Conservation (phyloP, 2,888 invertebrate species). For the Lacanobia oleracea region DNA sequence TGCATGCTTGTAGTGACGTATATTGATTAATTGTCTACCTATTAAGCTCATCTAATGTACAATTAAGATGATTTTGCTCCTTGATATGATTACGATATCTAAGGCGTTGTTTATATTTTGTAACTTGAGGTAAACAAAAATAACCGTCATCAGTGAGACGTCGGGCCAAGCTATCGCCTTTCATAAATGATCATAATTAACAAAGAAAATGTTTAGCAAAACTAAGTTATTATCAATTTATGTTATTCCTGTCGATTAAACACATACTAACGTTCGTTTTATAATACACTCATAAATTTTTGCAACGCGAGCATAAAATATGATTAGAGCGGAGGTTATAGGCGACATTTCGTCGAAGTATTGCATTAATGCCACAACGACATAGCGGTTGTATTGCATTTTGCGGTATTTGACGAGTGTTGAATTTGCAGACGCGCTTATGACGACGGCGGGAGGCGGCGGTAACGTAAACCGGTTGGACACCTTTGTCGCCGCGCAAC, state of each 20-base stretch:
- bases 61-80: conserved; percentile 23
- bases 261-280: conserved; percentile 33
- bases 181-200: conserved; percentile 16
- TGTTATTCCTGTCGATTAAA: conserved; percentile 14
- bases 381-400: conserved; percentile 78
- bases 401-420: conserved; percentile 87
- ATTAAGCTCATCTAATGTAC: conserved; percentile 40
- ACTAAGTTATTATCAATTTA: conserved; percentile 15
- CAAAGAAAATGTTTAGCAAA: conserved; percentile 24
- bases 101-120: conserved; percentile 11
- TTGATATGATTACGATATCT: conserved; percentile 5
- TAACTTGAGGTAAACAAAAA: conserved; percentile 3
- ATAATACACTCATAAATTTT: conserved; percentile 68
- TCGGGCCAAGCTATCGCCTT: not conserved
- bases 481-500: conserved; percentile 85
- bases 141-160: not conserved
- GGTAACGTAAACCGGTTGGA: conserved; percentile 88
- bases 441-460: conserved; percentile 82
- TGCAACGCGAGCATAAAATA: conserved; percentile 52
- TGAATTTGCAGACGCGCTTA: conserved; percentile 88
- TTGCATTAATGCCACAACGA: conserved; percentile 71
- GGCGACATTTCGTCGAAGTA: conserved; percentile 70
- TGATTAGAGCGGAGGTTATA: conserved; percentile 60
- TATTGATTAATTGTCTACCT: conserved; percentile 44
- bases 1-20: conserved; percentile 52